Conservation (phyloP, 2,797 vertebrate genomes). For the Hirundo rustica region DNA sequence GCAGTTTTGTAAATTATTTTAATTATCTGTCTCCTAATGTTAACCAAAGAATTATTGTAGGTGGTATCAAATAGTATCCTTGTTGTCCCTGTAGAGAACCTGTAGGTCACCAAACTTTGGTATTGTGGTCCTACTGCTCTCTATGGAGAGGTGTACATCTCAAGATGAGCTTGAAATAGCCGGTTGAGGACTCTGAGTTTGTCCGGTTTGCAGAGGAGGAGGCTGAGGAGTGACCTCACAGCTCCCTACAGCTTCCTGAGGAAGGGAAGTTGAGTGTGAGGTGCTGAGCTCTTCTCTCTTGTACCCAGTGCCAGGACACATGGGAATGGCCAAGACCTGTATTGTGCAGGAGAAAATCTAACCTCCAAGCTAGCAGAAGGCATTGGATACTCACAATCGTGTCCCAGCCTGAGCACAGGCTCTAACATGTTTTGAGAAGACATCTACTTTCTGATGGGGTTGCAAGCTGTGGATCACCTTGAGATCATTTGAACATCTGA, state of each 20-base stretch:
- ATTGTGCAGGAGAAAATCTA: background rate
- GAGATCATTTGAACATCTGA: background rate
- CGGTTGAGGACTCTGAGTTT: background rate
- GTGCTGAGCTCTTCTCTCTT: background rate
- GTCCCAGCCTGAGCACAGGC: background rate
- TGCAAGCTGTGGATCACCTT: background rate
- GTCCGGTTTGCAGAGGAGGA: background rate
- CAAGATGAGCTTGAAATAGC: background rate
- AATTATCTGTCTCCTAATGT: background rate
- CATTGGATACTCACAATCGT: too few relatives aligned
- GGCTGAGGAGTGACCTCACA: background rate
- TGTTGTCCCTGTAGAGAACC: background rate
- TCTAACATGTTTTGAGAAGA: background rate
- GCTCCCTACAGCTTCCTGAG: background rate
- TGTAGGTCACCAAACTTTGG: background rate
- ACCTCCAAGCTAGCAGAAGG: background rate
- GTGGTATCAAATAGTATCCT: background rate
- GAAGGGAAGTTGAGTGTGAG: background rate
- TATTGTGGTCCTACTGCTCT: background rate
- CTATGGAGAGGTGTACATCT: background rate
- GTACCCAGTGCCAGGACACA: fast-evolving
- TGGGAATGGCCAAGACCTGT: background rate
- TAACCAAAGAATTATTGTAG: background rate
- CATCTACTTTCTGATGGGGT: background rate
- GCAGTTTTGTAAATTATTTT: background rate